Conservation (phyloP, 2,113 vertebrate species). For the Clinocottus analis region DNA sequence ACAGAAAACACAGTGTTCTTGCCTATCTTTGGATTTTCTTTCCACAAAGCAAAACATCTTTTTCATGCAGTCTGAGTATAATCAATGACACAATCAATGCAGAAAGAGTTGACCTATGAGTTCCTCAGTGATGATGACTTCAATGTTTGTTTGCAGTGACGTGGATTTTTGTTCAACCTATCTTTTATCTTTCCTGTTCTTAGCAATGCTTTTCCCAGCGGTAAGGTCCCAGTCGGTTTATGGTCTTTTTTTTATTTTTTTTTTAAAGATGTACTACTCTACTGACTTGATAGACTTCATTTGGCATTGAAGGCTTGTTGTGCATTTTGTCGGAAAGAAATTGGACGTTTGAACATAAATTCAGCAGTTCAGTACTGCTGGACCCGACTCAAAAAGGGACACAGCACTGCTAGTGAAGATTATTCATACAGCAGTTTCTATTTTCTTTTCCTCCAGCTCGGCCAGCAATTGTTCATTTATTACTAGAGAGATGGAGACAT, state of each 20-base stretch:
- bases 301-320: neutral
- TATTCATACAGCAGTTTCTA: conserved; percentile 48
- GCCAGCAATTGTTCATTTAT: conserved; percentile 52
- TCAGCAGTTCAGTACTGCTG: conserved; percentile 6
- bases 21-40: conserved; percentile 24
- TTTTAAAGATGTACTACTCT: neutral
- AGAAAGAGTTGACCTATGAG: neutral
- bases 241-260: conserved; percentile 13
- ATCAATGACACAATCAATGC: neutral
- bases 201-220: neutral
- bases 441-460: conserved; percentile 55
- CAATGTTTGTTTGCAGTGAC: conserved; percentile 6
- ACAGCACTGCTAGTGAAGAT: conserved; percentile 22
- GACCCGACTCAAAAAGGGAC: conserved; percentile 8
- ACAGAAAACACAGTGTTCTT: conserved; percentile 32
- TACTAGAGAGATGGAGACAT: conserved; percentile 6
- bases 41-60: neutral
- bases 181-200: neutral
- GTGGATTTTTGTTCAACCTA: conserved; percentile 7
- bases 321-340: conserved; percentile 16
- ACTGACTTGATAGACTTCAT: neutral
- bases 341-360: neutral
- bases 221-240: neutral
- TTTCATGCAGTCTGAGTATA: conserved; percentile 9
- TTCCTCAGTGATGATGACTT: conserved; percentile 24